These are phyloP conservation scores for Germaria angustata DNA, from an alignment of 2,888 invertebrate species.

Conservation along the genomic window DNA sequence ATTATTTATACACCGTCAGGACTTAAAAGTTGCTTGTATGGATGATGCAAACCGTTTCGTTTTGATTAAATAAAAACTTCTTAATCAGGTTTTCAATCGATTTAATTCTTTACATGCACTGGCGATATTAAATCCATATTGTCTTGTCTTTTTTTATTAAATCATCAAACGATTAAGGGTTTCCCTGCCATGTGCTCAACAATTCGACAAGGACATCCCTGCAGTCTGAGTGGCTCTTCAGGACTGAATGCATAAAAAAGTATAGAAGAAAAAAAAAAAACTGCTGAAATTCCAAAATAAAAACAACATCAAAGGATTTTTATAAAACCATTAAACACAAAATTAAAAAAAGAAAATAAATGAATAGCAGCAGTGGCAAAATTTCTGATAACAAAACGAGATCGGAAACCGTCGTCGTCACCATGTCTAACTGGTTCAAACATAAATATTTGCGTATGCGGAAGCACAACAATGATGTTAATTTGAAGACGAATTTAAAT, in stretches of 20 bases:
- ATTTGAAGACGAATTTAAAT: constrained; percentile 69
- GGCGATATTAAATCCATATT: constrained; percentile 36
- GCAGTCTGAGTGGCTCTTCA: constrained; percentile 64
- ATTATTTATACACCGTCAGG: too few relatives aligned
- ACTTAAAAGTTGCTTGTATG: too few relatives aligned
- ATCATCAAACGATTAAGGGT: constrained; percentile 66
- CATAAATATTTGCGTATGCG: constrained; percentile 65
- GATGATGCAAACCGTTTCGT: too few relatives aligned
- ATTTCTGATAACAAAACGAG: constrained; percentile 60
- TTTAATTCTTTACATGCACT: constrained; percentile 3
- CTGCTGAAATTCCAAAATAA: constrained; percentile 23
- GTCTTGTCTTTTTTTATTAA: constrained; percentile 62
- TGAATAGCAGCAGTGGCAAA: constrained; percentile 68
- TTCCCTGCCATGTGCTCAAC: constrained; percentile 64
- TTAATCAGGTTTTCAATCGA: too few relatives aligned
- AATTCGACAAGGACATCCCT: constrained; percentile 65
- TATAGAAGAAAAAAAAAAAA: constrained; percentile 23
- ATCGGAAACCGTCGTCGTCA: constrained; percentile 44
- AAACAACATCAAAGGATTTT: constrained; percentile 74
- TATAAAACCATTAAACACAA: constrained; percentile 59
- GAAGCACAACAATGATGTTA: constrained; percentile 72
- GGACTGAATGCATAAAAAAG: constrained; percentile 43
- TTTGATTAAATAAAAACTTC: too few relatives aligned
- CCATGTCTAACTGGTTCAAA: constrained; percentile 61
- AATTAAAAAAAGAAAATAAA: constrained; percentile 62